Base-by-base conservation (phyloP, 2,888 invertebrate genomes). In the Drosophila hamatofila region DNA sequence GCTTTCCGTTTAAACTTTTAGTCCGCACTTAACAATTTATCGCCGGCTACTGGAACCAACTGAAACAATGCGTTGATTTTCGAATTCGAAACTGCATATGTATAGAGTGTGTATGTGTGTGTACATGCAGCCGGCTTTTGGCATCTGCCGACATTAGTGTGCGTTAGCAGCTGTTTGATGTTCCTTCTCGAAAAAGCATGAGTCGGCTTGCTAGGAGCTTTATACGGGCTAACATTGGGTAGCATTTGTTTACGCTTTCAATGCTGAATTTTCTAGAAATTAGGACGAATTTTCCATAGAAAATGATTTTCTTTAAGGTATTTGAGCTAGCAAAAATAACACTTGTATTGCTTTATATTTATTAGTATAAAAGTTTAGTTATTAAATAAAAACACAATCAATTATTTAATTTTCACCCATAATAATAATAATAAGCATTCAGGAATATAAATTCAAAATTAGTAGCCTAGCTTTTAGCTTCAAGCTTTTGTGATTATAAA, bases 41-140 rank as follows among this genome's bases (percentile, higher is more conserved):
- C 74, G 70, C 81, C 83, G 84, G 78, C 78, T 80, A 48, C 54
- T 51, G 18, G 27, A 51, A 52, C 25, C 37, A 56, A 27, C n/a
- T 25, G 49, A 21, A 67, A 63, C 35, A 37, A 46, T 48, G 25
- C n/a, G 21, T 51, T 51, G 23, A 7, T 52, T 69, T 69, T 84
- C 88, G 85, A 84, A 41, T 21, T 80, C 88, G 84, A 88, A 78
- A 62, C 27, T 54, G 27, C 16, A 7, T n/a, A 23, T 23, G 25
- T 1, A 25, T 58, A 23, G 23, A 35, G 30, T 61, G 33, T 44
- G n/a, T 51, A 39, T 33, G 35, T 52, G 51, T 8, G 44, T 57
- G 21, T 64, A 42, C 52, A 12, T 35, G 46, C 56, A 72, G 64
- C 83, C 87, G 87, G 87, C 87, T 51, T 87, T 83, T 78, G 30